A percentile compares a stretch with the other conserved stretches of the same genome.
Conservation (phyloP, 1,140 invertebrate genomes). For the Ceratitis capitata region DNA sequence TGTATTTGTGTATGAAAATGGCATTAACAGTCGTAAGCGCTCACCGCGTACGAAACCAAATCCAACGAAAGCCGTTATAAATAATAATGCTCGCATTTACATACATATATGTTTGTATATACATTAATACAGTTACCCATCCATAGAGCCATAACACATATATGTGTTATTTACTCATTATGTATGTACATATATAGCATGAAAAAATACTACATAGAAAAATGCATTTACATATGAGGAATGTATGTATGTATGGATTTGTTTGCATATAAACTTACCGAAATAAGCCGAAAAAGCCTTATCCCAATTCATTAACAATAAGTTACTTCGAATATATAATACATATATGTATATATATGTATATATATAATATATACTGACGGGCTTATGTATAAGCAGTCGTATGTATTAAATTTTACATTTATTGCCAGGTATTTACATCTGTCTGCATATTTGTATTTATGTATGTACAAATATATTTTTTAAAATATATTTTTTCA, state of each 20-base stretch:
- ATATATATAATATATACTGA: background rate
- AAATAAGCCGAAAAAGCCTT: background rate
- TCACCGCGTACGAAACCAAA: background rate
- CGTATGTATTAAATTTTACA: too few relatives aligned
- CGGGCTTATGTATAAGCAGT: background rate
- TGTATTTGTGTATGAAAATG: too few relatives aligned
- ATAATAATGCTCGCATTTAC: too few relatives aligned
- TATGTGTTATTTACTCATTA: background rate
- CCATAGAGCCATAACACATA: background rate
- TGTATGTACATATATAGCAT: background rate
- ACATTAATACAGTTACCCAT: background rate
- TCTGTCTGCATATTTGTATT: background rate
- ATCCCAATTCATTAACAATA: slow-evolving; percentile 15
- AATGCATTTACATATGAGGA: background rate
- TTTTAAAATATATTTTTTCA: too few relatives aligned
- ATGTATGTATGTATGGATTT: background rate
- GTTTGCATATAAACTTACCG: background rate
- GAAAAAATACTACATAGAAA: background rate
- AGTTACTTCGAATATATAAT: background rate
- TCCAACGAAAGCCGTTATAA: background rate
- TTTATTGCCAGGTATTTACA: too few relatives aligned
- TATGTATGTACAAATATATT: background rate
- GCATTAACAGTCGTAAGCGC: background rate
- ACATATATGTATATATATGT: background rate
- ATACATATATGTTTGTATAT: background rate